Evolutionary conservation across 2,113 vertebrate species (phyloP), one percentile per base, ranked within the genome.

Genomic region (Cynopterus brachyotis): DNA sequence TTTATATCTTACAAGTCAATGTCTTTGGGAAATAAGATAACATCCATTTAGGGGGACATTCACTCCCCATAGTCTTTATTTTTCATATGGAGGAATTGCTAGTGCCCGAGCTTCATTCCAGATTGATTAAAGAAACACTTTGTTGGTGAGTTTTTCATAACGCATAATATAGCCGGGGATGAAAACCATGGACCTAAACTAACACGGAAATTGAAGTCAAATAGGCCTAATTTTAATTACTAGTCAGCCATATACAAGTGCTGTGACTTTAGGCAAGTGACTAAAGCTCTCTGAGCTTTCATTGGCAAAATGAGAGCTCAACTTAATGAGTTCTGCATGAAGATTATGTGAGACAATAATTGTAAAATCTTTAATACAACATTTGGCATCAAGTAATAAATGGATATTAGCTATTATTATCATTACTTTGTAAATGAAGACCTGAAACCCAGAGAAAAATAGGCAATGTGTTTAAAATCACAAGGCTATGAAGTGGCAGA

Each of bases 401-500:
- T 13, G 15, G 6, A 26, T 85, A 83, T 26, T 40, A 67, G 17
- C 12, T 70, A 45, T 35, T 24, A 32, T 73, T 32, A 73, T 72
- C 22, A 67, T 81, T 64, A 59, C 0, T 81, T 87, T 92, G 4
- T 81, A 85, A 96, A 94, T 82, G 37, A 84, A 76, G 45, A 78
- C 13, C 19, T 53, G n/a, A 35, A 8, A 79, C 26, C 7, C 37
- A 66, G 19, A 93, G 40, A 53, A 60, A 88, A 91, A 69, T 32
- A 8, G 8, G 12, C 0, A 66, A 62, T 42, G 10, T 50, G 24
- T 75, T 89, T 69, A 32, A 26, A 64, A 19, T 42, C 42, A 55
- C 11, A 67, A 88, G 62, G 5, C 4, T 73, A 22, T 2, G 28
- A 60, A 66, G 12, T 82, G 32, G 30, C 24, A 45, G 32, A 50